Conservation (phyloP, 2,888 invertebrate species). For the Baccha elongata region DNA sequence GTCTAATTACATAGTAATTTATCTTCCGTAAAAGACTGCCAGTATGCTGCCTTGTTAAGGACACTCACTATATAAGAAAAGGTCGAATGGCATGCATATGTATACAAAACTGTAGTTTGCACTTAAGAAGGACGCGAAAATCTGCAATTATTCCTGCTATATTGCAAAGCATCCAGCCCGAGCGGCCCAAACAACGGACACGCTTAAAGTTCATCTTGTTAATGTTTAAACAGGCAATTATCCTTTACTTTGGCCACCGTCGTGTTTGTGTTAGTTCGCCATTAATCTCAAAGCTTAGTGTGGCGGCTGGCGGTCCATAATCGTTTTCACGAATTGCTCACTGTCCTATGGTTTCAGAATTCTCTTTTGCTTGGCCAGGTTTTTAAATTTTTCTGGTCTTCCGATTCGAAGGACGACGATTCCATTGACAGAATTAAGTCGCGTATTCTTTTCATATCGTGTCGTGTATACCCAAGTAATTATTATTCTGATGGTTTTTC, state of each 20-base stretch:
- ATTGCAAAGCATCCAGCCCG: neutral
- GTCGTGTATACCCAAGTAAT: constrained; percentile 33
- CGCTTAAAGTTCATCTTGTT: constrained; percentile 63
- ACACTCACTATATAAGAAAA: constrained; percentile 21
- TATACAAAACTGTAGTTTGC: constrained; percentile 32
- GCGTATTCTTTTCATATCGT: neutral
- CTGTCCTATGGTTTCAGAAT: constrained; percentile 7
- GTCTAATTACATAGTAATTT: constrained; percentile 73
- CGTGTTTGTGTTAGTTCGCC: constrained; percentile 59
- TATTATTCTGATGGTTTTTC: constrained; percentile 43
- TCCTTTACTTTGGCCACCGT: constrained; percentile 67
- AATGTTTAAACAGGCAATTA: constrained; percentile 73
- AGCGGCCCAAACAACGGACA: constrained; percentile 6
- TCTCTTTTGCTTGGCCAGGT: constrained; percentile 23
- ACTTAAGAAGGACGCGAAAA: constrained; percentile 24
- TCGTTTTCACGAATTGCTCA: constrained; percentile 45
- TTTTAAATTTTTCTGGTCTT: constrained; percentile 21
- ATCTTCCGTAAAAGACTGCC: constrained; percentile 60
- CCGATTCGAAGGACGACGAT: constrained; percentile 43
- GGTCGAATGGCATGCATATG: constrained; percentile 24
- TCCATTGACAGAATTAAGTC: constrained; percentile 51
- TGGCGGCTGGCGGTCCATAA: constrained; percentile 54
- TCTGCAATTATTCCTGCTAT: constrained; percentile 33
- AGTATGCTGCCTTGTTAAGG: constrained; percentile 34
- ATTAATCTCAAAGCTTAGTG: constrained; percentile 61